Evolutionary conservation across 2,888 invertebrate species (phyloP).

Genomic region (Scelioninae gen. 1): DNA sequence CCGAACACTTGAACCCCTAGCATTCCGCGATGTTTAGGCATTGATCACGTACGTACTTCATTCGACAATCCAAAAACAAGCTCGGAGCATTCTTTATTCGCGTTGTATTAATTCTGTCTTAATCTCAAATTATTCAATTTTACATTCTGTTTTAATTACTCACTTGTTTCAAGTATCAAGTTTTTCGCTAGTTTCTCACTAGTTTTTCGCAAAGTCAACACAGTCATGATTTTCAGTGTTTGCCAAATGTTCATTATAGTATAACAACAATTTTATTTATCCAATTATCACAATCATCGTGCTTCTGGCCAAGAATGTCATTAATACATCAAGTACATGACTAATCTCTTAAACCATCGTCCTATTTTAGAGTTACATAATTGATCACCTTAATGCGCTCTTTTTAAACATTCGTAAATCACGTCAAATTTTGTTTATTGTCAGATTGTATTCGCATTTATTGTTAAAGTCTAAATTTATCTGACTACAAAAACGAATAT

Average conservation of each 20-base stretch:
- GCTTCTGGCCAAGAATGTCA: conserved; percentile 46
- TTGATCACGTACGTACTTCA: too few species aligned
- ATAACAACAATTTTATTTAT: conserved; percentile 31
- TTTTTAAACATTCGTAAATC: conserved; percentile 27
- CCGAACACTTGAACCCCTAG: conserved; percentile 44
- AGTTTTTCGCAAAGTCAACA: conserved; percentile 13
- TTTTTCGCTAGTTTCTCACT: conserved; percentile 44
- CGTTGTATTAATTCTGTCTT: too few species aligned
- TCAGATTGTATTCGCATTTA: conserved; percentile 15
- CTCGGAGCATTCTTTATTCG: background rate
- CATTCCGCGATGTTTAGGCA: conserved; percentile 46
- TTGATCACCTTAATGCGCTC: conserved; percentile 21
- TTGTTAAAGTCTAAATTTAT: conserved; percentile 38
- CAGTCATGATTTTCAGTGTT: conserved; percentile 13
- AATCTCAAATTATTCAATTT: too few species aligned
- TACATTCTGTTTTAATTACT: too few species aligned
- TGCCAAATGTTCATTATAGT: conserved; percentile 44
- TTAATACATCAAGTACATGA: conserved; percentile 53
- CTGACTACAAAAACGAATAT: conserved; percentile 16
- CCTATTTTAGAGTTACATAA: conserved; percentile 24
- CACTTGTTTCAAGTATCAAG: background rate
- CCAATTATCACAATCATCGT: conserved; percentile 58
- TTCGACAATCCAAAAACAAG: too few species aligned
- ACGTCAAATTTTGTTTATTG: conserved; percentile 23
- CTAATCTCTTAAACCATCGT: conserved; percentile 18